A percentile compares a stretch with the other conserved stretches of the same genome.
These are phyloP conservation scores for Synanthedon myopaeformis DNA, from an alignment of 2,888 invertebrate species.

Conservation along the genomic window DNA sequence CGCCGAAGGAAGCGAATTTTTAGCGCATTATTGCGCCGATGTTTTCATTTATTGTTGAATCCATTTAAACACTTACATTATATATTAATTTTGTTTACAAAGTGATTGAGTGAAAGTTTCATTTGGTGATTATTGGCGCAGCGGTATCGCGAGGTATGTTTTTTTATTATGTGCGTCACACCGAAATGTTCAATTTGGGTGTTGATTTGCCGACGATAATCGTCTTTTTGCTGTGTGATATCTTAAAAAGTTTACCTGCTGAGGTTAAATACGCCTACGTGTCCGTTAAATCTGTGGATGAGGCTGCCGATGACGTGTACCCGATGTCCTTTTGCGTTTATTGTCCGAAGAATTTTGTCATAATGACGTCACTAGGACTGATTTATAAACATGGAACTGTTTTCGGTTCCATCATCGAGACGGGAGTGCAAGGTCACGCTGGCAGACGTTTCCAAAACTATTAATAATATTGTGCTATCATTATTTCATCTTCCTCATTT, in stretches of 20 bases:
- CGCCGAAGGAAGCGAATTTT: conserved; percentile 31
- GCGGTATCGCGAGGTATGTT: conserved; percentile 37
- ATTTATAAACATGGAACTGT: conserved; percentile 61
- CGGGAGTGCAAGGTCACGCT: conserved; percentile 60
- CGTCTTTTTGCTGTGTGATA: conserved; percentile 7
- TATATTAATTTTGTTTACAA: not conserved
- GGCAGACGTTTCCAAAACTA: conserved; percentile 46
- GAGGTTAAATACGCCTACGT: too few relatives aligned
- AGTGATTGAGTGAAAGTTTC: conserved; percentile 17
- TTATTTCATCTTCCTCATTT: conserved; percentile 11
- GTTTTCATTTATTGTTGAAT: conserved; percentile 20
- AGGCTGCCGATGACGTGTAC: too few relatives aligned
- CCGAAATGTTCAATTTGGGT: conserved; percentile 35
- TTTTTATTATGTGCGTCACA: conserved; percentile 44
- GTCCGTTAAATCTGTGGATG: too few relatives aligned
- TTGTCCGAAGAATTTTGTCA: conserved; percentile 44
- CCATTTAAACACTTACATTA: not conserved
- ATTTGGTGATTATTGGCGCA: conserved; percentile 9
- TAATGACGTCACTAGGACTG: conserved; percentile 61
- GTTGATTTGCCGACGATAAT: conserved; percentile 8
- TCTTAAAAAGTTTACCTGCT: conserved; percentile 17
- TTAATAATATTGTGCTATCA: conserved; percentile 45
- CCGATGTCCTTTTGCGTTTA: conserved; percentile 8
- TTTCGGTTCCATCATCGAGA: conserved; percentile 50
- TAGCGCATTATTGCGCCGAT: conserved; percentile 36